Evolutionary conservation across 2,113 vertebrate species (phyloP), one percentile per base, ranked within the genome.

Genomic region (Mandrillus leucophaeus): DNA sequence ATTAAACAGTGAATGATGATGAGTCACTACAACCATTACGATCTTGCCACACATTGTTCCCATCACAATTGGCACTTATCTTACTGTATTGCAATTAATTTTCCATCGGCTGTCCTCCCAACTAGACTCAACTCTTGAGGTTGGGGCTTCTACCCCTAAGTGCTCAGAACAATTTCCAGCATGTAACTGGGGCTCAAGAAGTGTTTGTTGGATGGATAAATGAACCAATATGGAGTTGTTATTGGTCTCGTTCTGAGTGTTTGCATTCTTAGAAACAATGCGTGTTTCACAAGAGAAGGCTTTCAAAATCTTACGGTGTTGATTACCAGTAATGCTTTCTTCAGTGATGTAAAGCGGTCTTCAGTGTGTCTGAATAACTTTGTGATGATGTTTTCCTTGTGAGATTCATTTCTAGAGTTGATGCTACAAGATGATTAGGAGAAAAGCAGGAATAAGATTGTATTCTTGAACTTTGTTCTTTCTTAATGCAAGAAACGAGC

Each of bases 301-400:
- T 30, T 32, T 30, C 30, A 4, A 35, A 91, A 4, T 98, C 90
- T 96, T 98, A 99, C 98, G 57, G 80, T 66, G 92, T 95, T 96
- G 59, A 97, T 57, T 0, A 20, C 48, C 70, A 98, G 97, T 23
- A 98, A 98, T 3, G 93, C 96, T 82, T 98, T 98, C 97, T 98
- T 99, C 96, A 99, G 91, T 6, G 82, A 88, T 0, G 85, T 18
- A 55, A 84, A 96, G 79, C 93, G 52, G 38, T 97, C 98, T 76
- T 97, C 97, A 4, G 97, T 95, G 12, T 61, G 96, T 94, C 95
- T 96, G 50, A 85, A 50, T 8, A 98, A 93, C 95, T 98, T 98
- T 30, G 97, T 89, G 83, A 98, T 84, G 83, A 93, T 87, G n/a
- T 94, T 64, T 32, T 96, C 94, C 84, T 80, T 32, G 45, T 38